phyloP scores from a whole-genome alignment of 2,888 invertebrate species.

The Platycheirus albimanus region DNA sequence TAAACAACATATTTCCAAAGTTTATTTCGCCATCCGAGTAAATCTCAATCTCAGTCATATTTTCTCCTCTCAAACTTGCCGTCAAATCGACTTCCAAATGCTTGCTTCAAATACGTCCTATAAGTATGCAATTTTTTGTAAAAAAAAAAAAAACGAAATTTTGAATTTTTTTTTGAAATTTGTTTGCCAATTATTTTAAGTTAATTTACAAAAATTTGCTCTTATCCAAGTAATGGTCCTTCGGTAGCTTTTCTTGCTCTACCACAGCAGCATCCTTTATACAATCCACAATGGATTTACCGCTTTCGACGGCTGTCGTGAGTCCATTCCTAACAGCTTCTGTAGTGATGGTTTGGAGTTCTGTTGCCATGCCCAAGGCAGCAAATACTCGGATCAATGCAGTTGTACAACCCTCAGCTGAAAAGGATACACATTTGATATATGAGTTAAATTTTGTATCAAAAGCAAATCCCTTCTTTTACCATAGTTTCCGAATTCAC shows the following conservation, averaged over 20 bases:
- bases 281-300: constrained; percentile 85
- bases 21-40: not conserved
- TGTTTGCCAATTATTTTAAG: constrained; percentile 18
- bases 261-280: constrained; percentile 83
- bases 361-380: constrained; percentile 86
- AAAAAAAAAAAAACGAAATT: constrained; percentile 3
- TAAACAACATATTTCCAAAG: not conserved
- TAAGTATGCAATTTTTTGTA: not conserved
- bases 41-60: not conserved
- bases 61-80: constrained; percentile 19
- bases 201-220: constrained; percentile 80
- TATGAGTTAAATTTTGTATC: not conserved
- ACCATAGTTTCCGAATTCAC: constrained; percentile 91
- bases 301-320: constrained; percentile 84
- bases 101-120: constrained; percentile 19
- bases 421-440: constrained; percentile 63
- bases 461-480: constrained; percentile 44
- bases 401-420: constrained; percentile 86
- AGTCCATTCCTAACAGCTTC: constrained; percentile 86
- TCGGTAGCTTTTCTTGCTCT: constrained; percentile 81
- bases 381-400: constrained; percentile 88
- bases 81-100: not conserved
- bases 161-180: constrained; percentile 1
- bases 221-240: constrained; percentile 84
- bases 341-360: constrained; percentile 87